Base-by-base conservation (phyloP, 2,888 invertebrate genomes). In the Lepidochrysops patricia region DNA sequence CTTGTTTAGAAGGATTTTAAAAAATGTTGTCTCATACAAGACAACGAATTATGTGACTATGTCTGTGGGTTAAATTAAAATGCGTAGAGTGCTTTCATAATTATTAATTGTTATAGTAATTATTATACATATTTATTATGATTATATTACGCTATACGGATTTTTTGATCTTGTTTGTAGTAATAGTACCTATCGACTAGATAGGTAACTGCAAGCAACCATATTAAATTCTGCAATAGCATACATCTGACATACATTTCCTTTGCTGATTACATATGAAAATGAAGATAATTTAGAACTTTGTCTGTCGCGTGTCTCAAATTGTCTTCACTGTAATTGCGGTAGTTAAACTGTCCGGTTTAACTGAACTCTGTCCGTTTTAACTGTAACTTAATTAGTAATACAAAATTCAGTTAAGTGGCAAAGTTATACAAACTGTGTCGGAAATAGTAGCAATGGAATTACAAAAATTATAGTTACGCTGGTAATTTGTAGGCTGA, bases 381-480 rank as follows among this genome's bases (percentile, higher is more conserved):
- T 43, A 43, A 43, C 43, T 43, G 43, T 23, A 23, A 43, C 43
- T 43, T 43, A 43, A 43, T 43, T 43, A 43, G 19, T 43, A 19
- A 43, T 43, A 43, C 43, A 43, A 43, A 43, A 43, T 43, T 43
- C 43, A 43, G 19, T 43, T 43, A 23, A 43, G 43, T 43, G 43
- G 6, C 19, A 43, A 43, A 43, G 43, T 43, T 43, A 13, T 23
- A 43, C 29, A 29, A 7, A 7, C 7, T 29, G 7, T 0, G 43
- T 19, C 12, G 43, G 43, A 43, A 43, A 43, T 43, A 43, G 19
- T 7, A 19, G 19, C 43, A 9, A 23, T 43, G 7, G 12, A 43
- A 43, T 9, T 29, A 29, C 29, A 29, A 29, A 29, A 29, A 29
- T 29, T 29, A 29, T 29, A 1, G n/a, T n/a, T n/a, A n/a, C n/a